Evolutionary conservation across 2,113 vertebrate genomes (phyloP).

Genomic region (Ursus arctos): DNA sequence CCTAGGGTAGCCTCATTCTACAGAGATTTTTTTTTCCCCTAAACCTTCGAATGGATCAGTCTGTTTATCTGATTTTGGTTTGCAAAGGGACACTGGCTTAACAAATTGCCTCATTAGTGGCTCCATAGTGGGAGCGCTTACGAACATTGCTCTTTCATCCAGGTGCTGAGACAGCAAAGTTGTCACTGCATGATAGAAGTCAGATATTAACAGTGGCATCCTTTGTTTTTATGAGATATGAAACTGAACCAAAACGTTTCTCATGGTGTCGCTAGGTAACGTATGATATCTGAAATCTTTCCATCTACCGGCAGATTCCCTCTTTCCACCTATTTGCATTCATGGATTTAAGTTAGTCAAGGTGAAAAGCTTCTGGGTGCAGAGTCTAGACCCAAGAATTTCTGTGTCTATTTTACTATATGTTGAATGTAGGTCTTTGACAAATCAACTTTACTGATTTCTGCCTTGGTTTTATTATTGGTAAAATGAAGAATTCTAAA

Average conservation of each 20-base stretch:
- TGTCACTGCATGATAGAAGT: background rate
- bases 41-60: background rate
- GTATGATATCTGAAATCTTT: constrained; percentile 3
- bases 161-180: background rate
- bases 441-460: background rate
- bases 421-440: background rate
- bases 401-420: background rate
- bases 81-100: background rate
- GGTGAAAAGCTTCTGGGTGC: background rate
- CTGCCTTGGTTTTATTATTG: background rate
- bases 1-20: background rate
- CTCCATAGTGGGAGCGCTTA: background rate
- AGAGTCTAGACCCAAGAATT: background rate
- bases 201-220: constrained; percentile 3
- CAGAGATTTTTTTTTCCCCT: background rate
- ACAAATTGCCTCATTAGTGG: constrained; percentile 47
- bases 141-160: background rate
- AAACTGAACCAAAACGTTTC: background rate
- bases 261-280: constrained; percentile 58
- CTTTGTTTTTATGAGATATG: constrained; percentile 39
- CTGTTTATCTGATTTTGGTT: constrained; percentile 30
- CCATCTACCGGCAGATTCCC: background rate
- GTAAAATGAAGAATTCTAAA: background rate
- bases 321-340: background rate
- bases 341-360: background rate